A percentile compares a stretch with the other conserved stretches of the same genome.
phyloP scores from a whole-genome alignment of 2,113 vertebrate genomes.

The Zingel zingel region DNA sequence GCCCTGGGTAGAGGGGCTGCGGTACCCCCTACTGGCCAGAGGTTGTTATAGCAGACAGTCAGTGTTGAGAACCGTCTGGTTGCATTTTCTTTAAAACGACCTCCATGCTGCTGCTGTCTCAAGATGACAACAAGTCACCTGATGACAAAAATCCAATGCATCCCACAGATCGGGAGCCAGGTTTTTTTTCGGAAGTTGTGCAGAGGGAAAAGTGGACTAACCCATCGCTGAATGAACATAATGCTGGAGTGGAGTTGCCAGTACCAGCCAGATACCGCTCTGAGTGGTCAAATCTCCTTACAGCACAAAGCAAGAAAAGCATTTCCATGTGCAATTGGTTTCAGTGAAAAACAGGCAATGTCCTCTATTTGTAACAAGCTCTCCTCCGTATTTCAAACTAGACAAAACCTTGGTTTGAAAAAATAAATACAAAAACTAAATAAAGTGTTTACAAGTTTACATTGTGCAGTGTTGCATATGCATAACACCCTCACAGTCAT shows the following conservation, averaged over 20 bases:
- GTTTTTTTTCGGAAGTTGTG: constrained; percentile 59
- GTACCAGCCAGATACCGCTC: constrained; percentile 39
- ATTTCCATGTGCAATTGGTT: constrained; percentile 73
- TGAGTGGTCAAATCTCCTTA: constrained; percentile 62
- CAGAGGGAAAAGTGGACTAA: constrained; percentile 50
- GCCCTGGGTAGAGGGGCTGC: constrained; percentile 36
- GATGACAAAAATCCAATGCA: constrained; percentile 30
- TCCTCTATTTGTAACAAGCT: constrained; percentile 66
- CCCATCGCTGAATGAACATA: constrained; percentile 38
- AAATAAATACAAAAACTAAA: constrained; percentile 60
- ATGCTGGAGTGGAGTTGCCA: constrained; percentile 33
- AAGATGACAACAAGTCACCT: constrained; percentile 38
- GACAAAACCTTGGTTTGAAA: constrained; percentile 68
- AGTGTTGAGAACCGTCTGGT: constrained; percentile 38
- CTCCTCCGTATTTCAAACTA: constrained; percentile 52
- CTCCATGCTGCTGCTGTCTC: constrained; percentile 48
- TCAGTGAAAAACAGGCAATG: constrained; percentile 72
- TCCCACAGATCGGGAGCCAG: constrained; percentile 44
- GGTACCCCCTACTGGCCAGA: constrained; percentile 64
- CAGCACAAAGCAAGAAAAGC: constrained; percentile 67
- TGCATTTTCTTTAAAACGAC: constrained; percentile 38
- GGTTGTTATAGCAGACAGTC: constrained; percentile 59
- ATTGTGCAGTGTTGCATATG: constrained; percentile 79
- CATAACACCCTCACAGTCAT: constrained; percentile 67
- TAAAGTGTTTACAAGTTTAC: constrained; percentile 74